A percentile compares a stretch with the other conserved stretches of the same genome.
phyloP scores from a whole-genome alignment of 1,140 invertebrate genomes.

The Prorops nasuta region DNA sequence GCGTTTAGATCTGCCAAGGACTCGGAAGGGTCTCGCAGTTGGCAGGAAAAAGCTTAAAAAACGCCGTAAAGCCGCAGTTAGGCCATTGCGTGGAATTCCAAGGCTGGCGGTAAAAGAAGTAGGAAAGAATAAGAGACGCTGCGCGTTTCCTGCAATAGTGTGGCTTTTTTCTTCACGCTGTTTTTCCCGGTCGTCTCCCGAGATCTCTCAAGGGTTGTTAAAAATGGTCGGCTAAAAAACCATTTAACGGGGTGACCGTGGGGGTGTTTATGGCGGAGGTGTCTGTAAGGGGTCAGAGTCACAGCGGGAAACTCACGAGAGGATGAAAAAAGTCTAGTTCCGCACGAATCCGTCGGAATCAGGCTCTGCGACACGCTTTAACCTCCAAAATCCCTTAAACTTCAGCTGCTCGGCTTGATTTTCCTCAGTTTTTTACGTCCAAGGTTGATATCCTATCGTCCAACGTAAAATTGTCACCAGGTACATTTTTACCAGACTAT shows the following conservation, averaged over 20 bases:
- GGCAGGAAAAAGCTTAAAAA: too few relatives aligned
- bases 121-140: conserved; percentile 35
- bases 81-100: conserved; percentile 42
- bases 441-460: too few relatives aligned
- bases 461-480: too few relatives aligned
- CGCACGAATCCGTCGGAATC: neutral
- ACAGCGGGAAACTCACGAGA: neutral
- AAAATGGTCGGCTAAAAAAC: conserved; percentile 38
- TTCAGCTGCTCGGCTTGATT: too few relatives aligned
- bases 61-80: conserved; percentile 32
- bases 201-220: conserved; percentile 47
- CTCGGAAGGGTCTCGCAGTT: too few relatives aligned
- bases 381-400: neutral
- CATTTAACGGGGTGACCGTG: conserved; percentile 44
- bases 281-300: conserved; percentile 1
- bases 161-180: conserved; percentile 36
- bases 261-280: conserved; percentile 38
- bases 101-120: conserved; percentile 41
- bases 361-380: neutral
- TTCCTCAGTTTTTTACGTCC: too few relatives aligned
- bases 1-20: too few relatives aligned
- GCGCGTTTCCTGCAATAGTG: conserved; percentile 50
- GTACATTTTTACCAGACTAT: too few relatives aligned
- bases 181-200: neutral
- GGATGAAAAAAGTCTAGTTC: neutral